These are phyloP conservation scores for Ectemnius lituratus DNA, from an alignment of 2,888 invertebrate genomes.

Conservation along the genomic window DNA sequence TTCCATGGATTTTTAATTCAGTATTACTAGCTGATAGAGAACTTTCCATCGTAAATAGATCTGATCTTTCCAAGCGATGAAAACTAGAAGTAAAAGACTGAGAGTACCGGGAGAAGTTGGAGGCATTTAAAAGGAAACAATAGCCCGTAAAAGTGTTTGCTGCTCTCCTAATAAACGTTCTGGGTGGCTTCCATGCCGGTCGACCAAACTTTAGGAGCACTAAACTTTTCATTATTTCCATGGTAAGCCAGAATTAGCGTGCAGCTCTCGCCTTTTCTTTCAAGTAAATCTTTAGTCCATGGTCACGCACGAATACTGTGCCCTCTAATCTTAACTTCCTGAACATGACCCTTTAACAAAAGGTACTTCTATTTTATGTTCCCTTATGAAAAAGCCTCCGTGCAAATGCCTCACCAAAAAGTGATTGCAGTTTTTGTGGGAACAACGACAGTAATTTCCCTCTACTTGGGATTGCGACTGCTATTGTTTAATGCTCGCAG, in stretches of 20 bases:
- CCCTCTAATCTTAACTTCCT: slow-evolving; percentile 1
- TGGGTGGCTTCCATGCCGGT: neutral
- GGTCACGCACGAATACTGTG: slow-evolving; percentile 43
- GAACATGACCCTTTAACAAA: too few relatives aligned
- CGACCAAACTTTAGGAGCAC: slow-evolving; percentile 2
- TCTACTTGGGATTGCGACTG: neutral
- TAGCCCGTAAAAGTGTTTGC: neutral
- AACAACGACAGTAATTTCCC: slow-evolving; percentile 21
- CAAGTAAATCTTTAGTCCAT: slow-evolving; percentile 34
- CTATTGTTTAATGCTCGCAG: slow-evolving; percentile 65
- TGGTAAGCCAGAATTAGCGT: slow-evolving; percentile 18
- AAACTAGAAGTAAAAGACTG: too few relatives aligned
- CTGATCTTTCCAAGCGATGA: too few relatives aligned
- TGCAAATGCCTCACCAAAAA: too few relatives aligned
- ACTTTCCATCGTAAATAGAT: too few relatives aligned
- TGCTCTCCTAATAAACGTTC: neutral
- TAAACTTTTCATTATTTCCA: slow-evolving; percentile 43
- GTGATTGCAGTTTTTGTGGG: neutral
- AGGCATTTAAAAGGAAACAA: neutral
- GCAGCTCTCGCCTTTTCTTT: slow-evolving; percentile 40
- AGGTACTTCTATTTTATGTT: too few relatives aligned
- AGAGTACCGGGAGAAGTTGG: neutral
- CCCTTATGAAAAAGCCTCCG: too few relatives aligned
- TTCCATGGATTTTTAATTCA: too few relatives aligned
- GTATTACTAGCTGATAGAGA: too few relatives aligned